Base-by-base conservation (phyloP, 2,797 vertebrate species). In the Coendou prehensilis region DNA sequence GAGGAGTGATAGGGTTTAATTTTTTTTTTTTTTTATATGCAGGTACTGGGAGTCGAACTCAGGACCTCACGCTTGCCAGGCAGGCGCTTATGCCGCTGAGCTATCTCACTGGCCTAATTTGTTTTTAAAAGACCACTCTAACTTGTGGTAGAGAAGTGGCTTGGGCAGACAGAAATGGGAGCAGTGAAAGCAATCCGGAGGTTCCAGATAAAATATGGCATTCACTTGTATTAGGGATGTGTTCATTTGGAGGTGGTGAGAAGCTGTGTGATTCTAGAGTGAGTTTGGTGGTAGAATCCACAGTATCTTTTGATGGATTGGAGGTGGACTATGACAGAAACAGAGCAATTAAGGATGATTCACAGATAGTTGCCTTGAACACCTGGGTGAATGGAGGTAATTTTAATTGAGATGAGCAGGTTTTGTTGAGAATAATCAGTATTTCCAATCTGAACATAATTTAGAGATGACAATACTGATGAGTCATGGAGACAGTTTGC, bases 361-460 rank as follows among this genome's bases (percentile, higher is more conserved):
- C 61, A 23, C 18, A 54, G 52, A 26, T 18, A 45, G 15, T 80
- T 93, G 20, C 37, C 50, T 41, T 37, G 28, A 80, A 23, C 23
- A 64, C 23, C 8, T 47, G 47, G 33, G 10, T 30, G 54, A 41
- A 41, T 9, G 71, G 52, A 5, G 10, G 37, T 83, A 17, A 30
- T 81, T 67, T 87, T 83, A 67, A 59, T 9, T 57, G 61, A 69
- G 52, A 33, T 50, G 22, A n/a, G 28, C 7, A 69, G 54, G 10
- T 26, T 95, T 92, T 63, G 5, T 59, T 88, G 56, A 61, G 28
- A 26, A 88, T 69, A 87, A 87, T 26, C 14, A 5, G 15, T 15
- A n/a, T 1, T 79, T 78, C 50, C 86, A 64, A 6, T 52, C 64
- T 56, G n/a, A 26, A n/a, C 5, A 1, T 75, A 54, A 61, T 73